A percentile compares a stretch with the other conserved stretches of the same genome.
Evolutionary conservation across 1,140 invertebrate species (phyloP).

Genomic region (Hylaeus anthracinus): DNA sequence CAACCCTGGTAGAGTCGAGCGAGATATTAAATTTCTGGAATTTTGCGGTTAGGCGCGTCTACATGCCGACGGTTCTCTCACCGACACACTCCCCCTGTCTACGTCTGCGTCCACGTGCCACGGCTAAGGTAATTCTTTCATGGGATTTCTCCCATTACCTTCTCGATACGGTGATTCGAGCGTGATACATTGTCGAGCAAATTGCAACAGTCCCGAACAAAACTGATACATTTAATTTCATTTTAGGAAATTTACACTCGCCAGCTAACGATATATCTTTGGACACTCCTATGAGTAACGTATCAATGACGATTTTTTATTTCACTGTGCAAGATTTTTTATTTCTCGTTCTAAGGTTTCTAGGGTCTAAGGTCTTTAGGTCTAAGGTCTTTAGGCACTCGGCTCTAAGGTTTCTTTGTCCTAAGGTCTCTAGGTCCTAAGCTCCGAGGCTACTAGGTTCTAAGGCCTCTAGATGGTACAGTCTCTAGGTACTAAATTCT

Average conservation of each 20-base stretch:
- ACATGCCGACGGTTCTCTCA: conserved; percentile 59
- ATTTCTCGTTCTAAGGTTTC: too few relatives aligned
- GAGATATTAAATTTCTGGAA: conserved; percentile 82
- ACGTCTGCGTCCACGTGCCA: conserved; percentile 24
- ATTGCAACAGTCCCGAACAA: neutral
- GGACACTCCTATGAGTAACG: too few relatives aligned
- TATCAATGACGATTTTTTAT: too few relatives aligned
- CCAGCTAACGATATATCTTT: too few relatives aligned
- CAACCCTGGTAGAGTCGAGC: conserved; percentile 62
- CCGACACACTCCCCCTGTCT: conserved; percentile 25
- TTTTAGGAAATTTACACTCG: neutral
- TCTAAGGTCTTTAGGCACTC: too few relatives aligned
- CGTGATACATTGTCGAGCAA: neutral
- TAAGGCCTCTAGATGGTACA: too few relatives aligned
- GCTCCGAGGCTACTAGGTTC: too few relatives aligned
- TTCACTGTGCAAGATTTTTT: too few relatives aligned
- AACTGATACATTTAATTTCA: neutral
- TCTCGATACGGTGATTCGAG: conserved; percentile 16
- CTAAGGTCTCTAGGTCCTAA: too few relatives aligned
- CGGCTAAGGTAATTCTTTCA: conserved; percentile 41
- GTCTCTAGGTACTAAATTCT: too few relatives aligned
- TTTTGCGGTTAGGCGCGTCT: conserved; percentile 78
- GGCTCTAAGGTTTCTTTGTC: too few relatives aligned
- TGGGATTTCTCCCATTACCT: conserved; percentile 36
- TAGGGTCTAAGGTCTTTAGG: too few relatives aligned